phyloP scores from a whole-genome alignment of 2,888 invertebrate genomes.

The Scaptomyza reducta region DNA sequence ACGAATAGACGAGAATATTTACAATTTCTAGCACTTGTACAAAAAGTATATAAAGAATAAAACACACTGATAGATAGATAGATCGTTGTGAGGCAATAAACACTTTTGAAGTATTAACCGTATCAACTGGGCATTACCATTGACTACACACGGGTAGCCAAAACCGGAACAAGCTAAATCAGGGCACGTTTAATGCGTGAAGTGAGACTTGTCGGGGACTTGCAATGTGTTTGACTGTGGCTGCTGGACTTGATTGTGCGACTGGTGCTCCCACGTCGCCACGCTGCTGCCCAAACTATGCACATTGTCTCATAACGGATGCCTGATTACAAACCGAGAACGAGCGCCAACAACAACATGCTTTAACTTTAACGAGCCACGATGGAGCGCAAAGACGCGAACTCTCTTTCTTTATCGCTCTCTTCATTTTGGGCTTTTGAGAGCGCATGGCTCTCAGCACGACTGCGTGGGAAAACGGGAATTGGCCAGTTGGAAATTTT shows the following conservation, averaged over 20 bases:
- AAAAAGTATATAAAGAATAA: background rate
- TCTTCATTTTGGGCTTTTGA: conserved; percentile 8
- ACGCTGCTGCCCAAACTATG: conserved; percentile 50
- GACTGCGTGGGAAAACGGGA: conserved; percentile 55
- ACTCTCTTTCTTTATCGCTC: conserved; percentile 21
- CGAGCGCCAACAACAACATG: conserved; percentile 54
- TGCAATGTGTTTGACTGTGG: conserved; percentile 63
- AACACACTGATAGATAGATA: conserved; percentile 18
- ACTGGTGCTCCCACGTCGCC: conserved; percentile 48
- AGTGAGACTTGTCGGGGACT: conserved; percentile 59
- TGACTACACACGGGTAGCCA: conserved; percentile 59
- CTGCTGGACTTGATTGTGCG: conserved; percentile 66
- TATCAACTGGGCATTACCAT: conserved; percentile 55
- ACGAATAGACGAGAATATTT: background rate
- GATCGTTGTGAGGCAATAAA: conserved; percentile 7
- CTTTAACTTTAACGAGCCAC: conserved; percentile 63
- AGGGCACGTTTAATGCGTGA: conserved; percentile 63
- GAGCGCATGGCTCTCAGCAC: conserved; percentile 41
- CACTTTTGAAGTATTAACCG: conserved; percentile 7
- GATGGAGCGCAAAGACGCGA: conserved; percentile 32
- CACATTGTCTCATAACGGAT: conserved; percentile 66
- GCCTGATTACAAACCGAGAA: conserved; percentile 58
- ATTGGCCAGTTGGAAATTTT: conserved; percentile 39
- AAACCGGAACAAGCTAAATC: conserved; percentile 64
- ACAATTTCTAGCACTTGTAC: conserved; percentile 25